These are phyloP conservation scores for Lepisosteus oculatus DNA, from an alignment of 2,113 vertebrate species.

Conservation along the genomic window DNA sequence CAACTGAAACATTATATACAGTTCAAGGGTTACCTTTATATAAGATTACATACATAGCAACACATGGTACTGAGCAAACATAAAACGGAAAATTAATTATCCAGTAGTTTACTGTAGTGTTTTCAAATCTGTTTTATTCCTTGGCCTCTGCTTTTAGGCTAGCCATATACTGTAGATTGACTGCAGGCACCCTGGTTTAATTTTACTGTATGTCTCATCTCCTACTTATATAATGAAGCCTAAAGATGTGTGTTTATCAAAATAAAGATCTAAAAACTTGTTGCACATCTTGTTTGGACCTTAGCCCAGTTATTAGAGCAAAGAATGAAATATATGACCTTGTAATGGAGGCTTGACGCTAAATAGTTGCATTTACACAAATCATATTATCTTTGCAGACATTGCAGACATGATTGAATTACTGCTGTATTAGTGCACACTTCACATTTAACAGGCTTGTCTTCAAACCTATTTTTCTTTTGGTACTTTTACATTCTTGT, in stretches of 20 bases:
- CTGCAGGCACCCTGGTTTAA: background rate
- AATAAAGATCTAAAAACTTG: background rate
- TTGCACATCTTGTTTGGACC: background rate
- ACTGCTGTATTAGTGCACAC: background rate
- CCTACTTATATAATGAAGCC: background rate
- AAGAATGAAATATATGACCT: background rate
- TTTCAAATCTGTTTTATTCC: no score
- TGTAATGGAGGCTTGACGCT: background rate
- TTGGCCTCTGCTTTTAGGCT: no score
- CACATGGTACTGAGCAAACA: no score
- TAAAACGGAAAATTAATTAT: no score
- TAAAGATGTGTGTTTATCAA: background rate
- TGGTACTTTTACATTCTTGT: no score
- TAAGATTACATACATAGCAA: no score
- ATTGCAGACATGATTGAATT: background rate
- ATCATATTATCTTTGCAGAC: background rate
- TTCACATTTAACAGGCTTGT: background rate
- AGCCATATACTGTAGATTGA: background rate
- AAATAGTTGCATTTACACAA: constrained; percentile 9
- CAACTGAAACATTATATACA: no score
- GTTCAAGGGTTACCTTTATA: no score
- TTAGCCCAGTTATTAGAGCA: background rate
- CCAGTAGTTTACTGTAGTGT: no score
- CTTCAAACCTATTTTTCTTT: no score
- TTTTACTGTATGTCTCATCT: no score